Base-by-base conservation (phyloP, 37 sponge, comb jelly and placozoan genomes). In the Agelas oroides region DNA sequence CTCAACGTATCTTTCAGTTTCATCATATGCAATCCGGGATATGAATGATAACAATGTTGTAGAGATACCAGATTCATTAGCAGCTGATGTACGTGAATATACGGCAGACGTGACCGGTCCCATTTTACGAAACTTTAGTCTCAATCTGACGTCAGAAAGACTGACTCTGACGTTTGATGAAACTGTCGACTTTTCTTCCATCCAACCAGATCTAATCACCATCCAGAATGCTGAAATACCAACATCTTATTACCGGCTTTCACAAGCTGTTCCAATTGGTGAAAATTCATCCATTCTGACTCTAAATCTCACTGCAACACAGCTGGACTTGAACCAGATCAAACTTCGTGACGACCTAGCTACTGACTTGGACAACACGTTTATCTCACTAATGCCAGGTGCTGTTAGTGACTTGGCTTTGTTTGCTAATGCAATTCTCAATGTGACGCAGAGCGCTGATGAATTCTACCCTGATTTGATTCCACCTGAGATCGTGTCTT, bases 141-240 rank as follows among this genome's bases (percentile, higher is more conserved):
- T 96, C 28, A 90, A 96, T 73, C 66, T 96, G 34, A 94, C 94
- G 16, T 75, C 86, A 24, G 89, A 91, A 57, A 23, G 36, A 16
- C 73, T 96, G 0, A 73, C 67, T 13, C 85, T 96, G 20, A 86
- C 89, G 18, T 96, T 96, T 84, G 97, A 96, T 82, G 97, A 96
- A 76, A 96, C 94, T 24, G 88, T 92, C 19, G 77, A 95, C 46
- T 84, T 95, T 39, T 21, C 38, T 13, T 75, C 92, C 14, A 53
- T 91, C 5, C 33, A 33, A 21, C 59, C 92, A 23, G 28, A 53
- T 12, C 65, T 74, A 52, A 64, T 95, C 30, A 60, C 75, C 15
- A 32, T 95, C 11, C 88, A 87, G 52, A 77, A 69, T 46, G 20
- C 71, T 3, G 3, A 67, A 13, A 17, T 31, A 1, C 68, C 28